Conservation (phyloP, 2,888 invertebrate species). For the Acanthococcus lagerstroemiae region DNA sequence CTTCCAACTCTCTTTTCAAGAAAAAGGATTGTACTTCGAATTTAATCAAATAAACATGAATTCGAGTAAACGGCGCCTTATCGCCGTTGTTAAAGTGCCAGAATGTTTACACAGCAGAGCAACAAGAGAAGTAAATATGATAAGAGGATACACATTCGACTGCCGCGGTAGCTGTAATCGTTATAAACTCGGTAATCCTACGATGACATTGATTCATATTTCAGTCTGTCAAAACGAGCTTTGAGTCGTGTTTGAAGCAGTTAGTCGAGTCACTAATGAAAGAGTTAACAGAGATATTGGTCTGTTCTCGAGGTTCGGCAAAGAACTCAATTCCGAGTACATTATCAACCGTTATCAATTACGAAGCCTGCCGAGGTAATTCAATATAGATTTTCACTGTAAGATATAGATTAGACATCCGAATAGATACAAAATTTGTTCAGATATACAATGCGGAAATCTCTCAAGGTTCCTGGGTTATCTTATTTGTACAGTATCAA, state of each 20-base stretch:
- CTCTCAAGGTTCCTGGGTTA: too few species aligned
- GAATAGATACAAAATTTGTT: too few species aligned
- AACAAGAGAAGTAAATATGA: slow-evolving; percentile 46
- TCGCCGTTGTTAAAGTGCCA: slow-evolving; percentile 51
- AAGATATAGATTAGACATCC: too few species aligned
- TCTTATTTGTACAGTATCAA: too few species aligned
- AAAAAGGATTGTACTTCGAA: slow-evolving; percentile 50
- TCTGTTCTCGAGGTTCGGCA: background rate
- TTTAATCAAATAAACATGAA: slow-evolving; percentile 40
- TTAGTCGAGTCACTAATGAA: slow-evolving; percentile 3
- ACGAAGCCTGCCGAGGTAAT: slow-evolving; percentile 57
- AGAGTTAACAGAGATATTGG: slow-evolving; percentile 1
- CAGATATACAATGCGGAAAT: too few species aligned
- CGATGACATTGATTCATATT: too few species aligned
- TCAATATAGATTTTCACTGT: too few species aligned
- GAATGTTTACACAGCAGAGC: slow-evolving; percentile 51
- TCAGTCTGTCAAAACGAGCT: background rate
- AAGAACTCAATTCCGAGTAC: slow-evolving; percentile 43
- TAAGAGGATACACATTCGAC: too few species aligned
- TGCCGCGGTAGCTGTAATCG: background rate
- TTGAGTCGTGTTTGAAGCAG: background rate
- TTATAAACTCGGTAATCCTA: background rate
- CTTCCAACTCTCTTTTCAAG: slow-evolving; percentile 47
- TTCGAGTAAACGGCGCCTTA: slow-evolving; percentile 14
- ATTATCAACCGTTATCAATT: slow-evolving; percentile 48